phyloP scores from a whole-genome alignment of 2,797 vertebrate genomes.

The Tinamus major region DNA sequence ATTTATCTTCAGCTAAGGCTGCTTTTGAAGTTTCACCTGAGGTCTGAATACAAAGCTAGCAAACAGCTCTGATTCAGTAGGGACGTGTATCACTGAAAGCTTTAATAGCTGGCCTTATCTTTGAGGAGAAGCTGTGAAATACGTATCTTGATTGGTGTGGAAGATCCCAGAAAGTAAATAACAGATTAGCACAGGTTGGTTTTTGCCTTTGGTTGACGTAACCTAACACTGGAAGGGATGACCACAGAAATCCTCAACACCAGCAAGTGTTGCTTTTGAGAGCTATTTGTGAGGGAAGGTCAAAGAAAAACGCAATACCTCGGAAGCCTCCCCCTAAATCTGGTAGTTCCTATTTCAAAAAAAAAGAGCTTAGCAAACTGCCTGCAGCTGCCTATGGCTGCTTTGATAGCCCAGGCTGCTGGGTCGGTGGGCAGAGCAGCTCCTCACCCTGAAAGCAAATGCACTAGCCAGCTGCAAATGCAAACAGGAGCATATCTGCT shows the following conservation, averaged over 20 bases:
- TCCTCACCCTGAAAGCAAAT: not conserved
- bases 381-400: not conserved
- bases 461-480: not conserved
- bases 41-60: not conserved
- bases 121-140: not conserved
- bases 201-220: not conserved
- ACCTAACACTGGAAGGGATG: not conserved
- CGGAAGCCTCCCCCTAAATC: not conserved
- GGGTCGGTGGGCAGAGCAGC: not conserved
- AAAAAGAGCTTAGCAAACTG: not conserved
- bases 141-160: not conserved
- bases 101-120: not conserved
- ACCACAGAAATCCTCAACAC: not conserved
- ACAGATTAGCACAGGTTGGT: not conserved
- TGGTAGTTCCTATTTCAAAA: not conserved
- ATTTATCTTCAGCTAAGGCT: not conserved
- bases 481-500: not conserved
- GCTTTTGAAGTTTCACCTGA: not conserved
- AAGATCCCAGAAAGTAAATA: not conserved
- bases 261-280: not conserved
- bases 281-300: not conserved
- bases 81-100: not conserved
- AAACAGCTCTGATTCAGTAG: not conserved
- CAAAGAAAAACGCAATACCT: not conserved
- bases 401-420: not conserved